phyloP scores from a whole-genome alignment of 2,797 vertebrate species.

The Amphiprion clarkii region DNA sequence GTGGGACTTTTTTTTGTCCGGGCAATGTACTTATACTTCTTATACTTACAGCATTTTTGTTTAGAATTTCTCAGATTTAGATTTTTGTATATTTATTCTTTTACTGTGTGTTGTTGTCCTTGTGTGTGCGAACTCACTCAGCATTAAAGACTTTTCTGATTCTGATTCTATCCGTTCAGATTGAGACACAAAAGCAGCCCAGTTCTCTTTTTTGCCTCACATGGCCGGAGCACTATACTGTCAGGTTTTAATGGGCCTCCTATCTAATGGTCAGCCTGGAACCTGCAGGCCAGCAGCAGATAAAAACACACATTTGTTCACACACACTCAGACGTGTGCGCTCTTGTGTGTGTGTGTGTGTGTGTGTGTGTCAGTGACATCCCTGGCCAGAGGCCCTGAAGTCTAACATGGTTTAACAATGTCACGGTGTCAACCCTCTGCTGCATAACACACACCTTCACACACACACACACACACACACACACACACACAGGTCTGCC shows the following conservation, averaged over 20 bases:
- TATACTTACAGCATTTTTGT: too few species aligned
- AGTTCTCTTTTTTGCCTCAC: not conserved
- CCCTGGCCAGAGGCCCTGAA: slow-evolving; percentile 64
- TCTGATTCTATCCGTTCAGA: not conserved
- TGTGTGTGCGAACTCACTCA: too few species aligned
- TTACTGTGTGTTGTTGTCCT: too few species aligned
- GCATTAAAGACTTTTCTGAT: too few species aligned
- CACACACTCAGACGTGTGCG: slow-evolving; percentile 16
- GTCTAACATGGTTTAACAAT: slow-evolving; percentile 77
- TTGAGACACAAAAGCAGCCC: not conserved
- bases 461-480: slow-evolving; percentile 11
- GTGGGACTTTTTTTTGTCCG: too few species aligned
- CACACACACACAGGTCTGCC: slow-evolving; percentile 17
- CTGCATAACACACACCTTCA: slow-evolving; percentile 50
- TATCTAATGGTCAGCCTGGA: slow-evolving; percentile 35
- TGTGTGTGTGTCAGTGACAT: slow-evolving; percentile 59
- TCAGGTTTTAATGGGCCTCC: slow-evolving; percentile 8
- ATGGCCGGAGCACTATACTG: not conserved
- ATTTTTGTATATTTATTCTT: too few species aligned
- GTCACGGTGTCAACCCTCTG: slow-evolving; percentile 66
- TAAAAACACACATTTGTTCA: slow-evolving; percentile 33
- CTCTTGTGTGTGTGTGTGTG: not conserved
- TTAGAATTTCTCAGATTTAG: too few species aligned
- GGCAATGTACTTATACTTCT: too few species aligned
- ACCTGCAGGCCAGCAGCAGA: slow-evolving; percentile 27